Base-by-base conservation (phyloP, 2,888 invertebrate species). In the Aplocera efformata region DNA sequence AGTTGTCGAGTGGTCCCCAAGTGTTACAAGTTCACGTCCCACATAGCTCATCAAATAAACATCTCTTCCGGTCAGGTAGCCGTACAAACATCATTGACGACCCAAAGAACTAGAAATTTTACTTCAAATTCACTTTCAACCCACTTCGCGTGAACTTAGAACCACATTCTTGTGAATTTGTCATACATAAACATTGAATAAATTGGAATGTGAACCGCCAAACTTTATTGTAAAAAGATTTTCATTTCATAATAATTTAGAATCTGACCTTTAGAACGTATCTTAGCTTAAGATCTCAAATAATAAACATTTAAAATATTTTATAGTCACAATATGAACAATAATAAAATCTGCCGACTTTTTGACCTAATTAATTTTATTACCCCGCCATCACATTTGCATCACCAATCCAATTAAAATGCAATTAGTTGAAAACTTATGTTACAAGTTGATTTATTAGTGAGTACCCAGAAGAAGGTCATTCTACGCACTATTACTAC, bases 101-200 rank as follows among this genome's bases (percentile, higher is more conserved):
- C 54, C 49, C 44, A 47, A 42, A 48, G 40, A 48, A 46, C 49
- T 40, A 48, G 43, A 50, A 53, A 38, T 36, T 35, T 46, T 37
- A 37, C 47, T 40, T 43, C 32, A 48, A 55, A 52, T 42, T 55
- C 48, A 52, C 50, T 55, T 52, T 50, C 36, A 50, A 50, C 54
- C 46, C 17, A 45, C 45, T 35, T 45, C 10, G 36, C 10, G 36
- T 45, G 36, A 45, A 45, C 36, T 40, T 36, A 28, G 32, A 25
- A 10, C 36, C 28, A 47, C 43, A 54, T 55, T 50, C 32, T 48
- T 52, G 42, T 36, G 46, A 46, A 46, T 38, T 39, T 28, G 32
- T 43, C 43, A 36, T 34, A 44, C 32, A 39, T 40, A 46, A 29
- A 34, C 32, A 36, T 25, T 28, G 17, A 24, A 39, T 38, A 27